phyloP scores from a whole-genome alignment of 1,140 invertebrate genomes.

The Polyergus mexicanus region DNA sequence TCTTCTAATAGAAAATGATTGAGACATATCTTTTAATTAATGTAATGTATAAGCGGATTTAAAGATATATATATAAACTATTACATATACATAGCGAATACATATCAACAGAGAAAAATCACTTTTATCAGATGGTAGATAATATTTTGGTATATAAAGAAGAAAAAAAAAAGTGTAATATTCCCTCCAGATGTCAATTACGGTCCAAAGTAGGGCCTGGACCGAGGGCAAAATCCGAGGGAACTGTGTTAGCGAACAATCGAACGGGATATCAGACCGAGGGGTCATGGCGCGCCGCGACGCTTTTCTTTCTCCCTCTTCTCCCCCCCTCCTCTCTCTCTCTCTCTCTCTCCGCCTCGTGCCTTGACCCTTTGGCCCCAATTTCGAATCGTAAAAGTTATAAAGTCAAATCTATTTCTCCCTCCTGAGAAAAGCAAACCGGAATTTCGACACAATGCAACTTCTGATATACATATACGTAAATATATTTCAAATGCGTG shows the following conservation, averaged over 20 bases:
- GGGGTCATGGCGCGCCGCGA: constrained; percentile 55
- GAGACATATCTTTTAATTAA: constrained; percentile 73
- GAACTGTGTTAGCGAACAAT: constrained; percentile 64
- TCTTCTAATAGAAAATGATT: constrained; percentile 74
- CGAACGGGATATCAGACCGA: constrained; percentile 23
- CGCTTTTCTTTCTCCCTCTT: constrained; percentile 33
- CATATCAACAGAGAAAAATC: constrained; percentile 67
- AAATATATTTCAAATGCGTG: constrained; percentile 17
- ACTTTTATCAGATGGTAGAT: constrained; percentile 78
- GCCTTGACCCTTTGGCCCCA: constrained; percentile 48
- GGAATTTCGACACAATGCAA: constrained; percentile 24
- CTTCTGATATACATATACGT: constrained; percentile 39
- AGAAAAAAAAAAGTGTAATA: constrained; percentile 64
- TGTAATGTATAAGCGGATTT: constrained; percentile 41
- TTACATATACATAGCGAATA: constrained; percentile 50
- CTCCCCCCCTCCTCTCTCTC: not conserved
- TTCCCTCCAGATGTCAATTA: constrained; percentile 78
- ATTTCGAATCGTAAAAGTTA: constrained; percentile 66
- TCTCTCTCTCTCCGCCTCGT: not conserved
- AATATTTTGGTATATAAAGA: constrained; percentile 78
- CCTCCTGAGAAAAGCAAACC: constrained; percentile 30
- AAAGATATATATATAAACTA: constrained; percentile 46
- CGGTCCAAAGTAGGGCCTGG: constrained; percentile 78
- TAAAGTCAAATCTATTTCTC: constrained; percentile 61
- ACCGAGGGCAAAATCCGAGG: constrained; percentile 74